Evolutionary conservation across 2,888 invertebrate genomes (phyloP).

Genomic region (Nephrotoma appendiculata): DNA sequence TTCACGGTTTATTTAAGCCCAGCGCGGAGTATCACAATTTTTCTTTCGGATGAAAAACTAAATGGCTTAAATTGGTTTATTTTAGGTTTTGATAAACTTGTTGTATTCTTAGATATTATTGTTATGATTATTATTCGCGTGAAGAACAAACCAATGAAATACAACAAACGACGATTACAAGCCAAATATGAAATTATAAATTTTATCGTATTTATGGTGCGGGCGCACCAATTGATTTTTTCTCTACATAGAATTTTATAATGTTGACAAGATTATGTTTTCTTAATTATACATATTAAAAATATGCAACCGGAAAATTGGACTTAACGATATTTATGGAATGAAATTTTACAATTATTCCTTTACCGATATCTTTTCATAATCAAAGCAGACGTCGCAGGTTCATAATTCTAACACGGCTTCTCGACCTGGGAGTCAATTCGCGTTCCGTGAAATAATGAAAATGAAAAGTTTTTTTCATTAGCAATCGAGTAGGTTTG

Average conservation of each 20-base stretch:
- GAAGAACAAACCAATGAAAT: neutral
- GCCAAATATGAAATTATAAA: neutral
- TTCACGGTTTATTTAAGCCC: constrained; percentile 6
- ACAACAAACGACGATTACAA: neutral
- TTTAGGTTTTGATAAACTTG: neutral
- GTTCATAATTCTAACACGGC: too few species aligned
- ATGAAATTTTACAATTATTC: too few species aligned
- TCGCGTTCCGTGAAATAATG: too few species aligned
- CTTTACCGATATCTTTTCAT: too few species aligned
- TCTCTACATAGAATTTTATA: too few species aligned
- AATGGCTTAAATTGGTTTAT: neutral
- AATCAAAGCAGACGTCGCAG: too few species aligned
- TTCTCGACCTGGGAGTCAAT: too few species aligned
- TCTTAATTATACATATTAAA: neutral
- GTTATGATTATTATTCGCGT: neutral
- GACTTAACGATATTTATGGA: neutral
- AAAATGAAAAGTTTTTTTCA: too few species aligned
- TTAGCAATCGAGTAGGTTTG: too few species aligned
- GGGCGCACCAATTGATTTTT: too few species aligned
- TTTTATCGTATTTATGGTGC: neutral
- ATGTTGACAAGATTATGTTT: too few species aligned
- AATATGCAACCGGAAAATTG: neutral
- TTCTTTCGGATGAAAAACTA: neutral
- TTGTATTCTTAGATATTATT: too few species aligned
- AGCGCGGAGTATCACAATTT: neutral